Evolutionary conservation across 1,140 invertebrate genomes (phyloP), one percentile per base, ranked within the genome.

Genomic region (Drosophila persimilis): DNA sequence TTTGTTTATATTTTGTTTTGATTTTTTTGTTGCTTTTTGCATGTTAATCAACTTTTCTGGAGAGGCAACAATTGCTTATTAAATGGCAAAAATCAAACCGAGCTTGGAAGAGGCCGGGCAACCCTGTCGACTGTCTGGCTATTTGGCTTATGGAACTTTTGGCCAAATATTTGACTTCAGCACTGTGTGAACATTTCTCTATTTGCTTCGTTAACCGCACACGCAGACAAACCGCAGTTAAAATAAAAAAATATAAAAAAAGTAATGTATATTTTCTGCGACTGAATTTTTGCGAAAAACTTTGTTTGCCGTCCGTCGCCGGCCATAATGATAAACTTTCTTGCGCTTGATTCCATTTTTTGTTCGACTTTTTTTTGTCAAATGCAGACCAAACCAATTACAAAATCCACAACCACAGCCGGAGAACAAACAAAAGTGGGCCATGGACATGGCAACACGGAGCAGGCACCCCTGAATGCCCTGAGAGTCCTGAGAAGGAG

Each of bases 171-270:
- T 86, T 69, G 64, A 65, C 60, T 55, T 45, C 15, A 53, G 60
- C 62, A 41, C 43, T 53, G 45, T 9, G 47, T n/a, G 43, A 46
- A 22, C 60, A 69, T 80, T 83, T 78, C 67, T 81, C 61, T 81
- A 77, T 86, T 88, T 83, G 81, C 81, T 86, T 86, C 81, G 81
- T 86, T 86, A 86, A 86, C 77, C 83, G 78, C 78, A 88, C 64
- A 77, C 67, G 73, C 35, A 13, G 11, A 5, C 3, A 11, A 4
- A 11, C 35, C 31, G 31, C 31, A 31, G 31, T 31, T 9, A 2
- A 31, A 8, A 8, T 9, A 31, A 22, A 60, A 70, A 56, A 63
- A 53, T 64, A 53, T 44, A 74, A 62, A 39, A 69, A 66, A 55
- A 43, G 43, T 63, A 39, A 39, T 31, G 31, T 31, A 31, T 31